phyloP scores from a whole-genome alignment of 1,140 invertebrate species.

The Caligus rogercresseyi region DNA sequence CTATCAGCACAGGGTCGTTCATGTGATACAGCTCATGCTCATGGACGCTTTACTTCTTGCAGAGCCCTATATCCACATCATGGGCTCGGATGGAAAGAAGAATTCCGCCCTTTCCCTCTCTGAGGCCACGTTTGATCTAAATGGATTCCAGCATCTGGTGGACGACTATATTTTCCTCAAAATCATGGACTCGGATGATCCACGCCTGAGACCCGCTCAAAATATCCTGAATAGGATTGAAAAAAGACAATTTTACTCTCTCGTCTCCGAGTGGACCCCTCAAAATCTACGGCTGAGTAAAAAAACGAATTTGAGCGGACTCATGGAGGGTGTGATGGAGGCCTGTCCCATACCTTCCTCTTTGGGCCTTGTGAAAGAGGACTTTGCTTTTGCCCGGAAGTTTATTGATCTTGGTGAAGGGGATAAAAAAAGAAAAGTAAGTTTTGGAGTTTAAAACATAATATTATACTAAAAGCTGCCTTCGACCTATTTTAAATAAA shows the following conservation, averaged over 20 bases:
- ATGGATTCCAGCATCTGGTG: not conserved
- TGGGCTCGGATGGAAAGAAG: not conserved
- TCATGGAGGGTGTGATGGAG: not conserved
- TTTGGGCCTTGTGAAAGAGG: not conserved
- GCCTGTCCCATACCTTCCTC: not conserved
- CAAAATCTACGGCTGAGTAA: not conserved
- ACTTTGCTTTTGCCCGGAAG: not conserved
- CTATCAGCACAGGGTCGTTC: conserved; percentile 35
- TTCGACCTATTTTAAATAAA: no score
- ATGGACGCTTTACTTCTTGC: conserved; percentile 17
- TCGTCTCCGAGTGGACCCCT: not conserved
- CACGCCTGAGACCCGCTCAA: not conserved
- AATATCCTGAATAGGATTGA: not conserved
- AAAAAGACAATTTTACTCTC: not conserved
- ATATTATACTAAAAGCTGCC: no score
- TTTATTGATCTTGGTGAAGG: not conserved
- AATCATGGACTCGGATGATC: conserved; percentile 4
- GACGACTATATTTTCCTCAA: conserved; percentile 10
- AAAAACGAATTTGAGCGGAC: not conserved
- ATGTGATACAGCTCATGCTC: conserved; percentile 33
- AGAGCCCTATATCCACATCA: not conserved
- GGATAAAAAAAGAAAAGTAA: not conserved
- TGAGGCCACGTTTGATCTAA: not conserved
- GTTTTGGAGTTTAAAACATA: not conserved
- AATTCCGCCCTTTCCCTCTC: not conserved